Percentiles rank a stretch among this genome's conserved stretches.
Conservation (phyloP, 2,113 vertebrate species). For the Cygnus buccinator region DNA sequence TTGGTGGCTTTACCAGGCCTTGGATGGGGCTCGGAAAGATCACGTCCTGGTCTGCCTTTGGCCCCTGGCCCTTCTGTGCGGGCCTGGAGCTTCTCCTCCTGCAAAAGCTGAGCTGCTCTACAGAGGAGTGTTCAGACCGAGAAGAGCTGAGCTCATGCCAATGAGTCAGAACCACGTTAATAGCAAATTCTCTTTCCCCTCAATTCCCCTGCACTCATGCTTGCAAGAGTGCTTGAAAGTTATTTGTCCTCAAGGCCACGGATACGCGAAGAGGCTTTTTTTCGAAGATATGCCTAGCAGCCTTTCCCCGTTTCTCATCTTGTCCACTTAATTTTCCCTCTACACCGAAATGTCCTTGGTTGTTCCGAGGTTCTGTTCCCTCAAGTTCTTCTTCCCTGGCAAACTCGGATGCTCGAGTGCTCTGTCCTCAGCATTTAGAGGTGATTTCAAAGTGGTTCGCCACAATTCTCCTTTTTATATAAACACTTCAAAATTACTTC, state of each 20-base stretch:
- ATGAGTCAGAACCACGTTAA: not conserved
- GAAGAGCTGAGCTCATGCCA: not conserved
- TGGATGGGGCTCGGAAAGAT: not conserved
- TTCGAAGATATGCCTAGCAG: not conserved
- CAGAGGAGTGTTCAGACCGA: not conserved
- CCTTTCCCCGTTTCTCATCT: not conserved
- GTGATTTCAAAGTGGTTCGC: not conserved
- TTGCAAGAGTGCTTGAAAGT: slow-evolving; percentile 4
- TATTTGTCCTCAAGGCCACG: slow-evolving; percentile 19
- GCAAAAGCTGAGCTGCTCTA: not conserved
- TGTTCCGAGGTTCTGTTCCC: not conserved
- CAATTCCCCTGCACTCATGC: not conserved
- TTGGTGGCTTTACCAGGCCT: not conserved
- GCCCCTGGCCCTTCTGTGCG: not conserved
- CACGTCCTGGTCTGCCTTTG: not conserved
- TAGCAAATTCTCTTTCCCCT: not conserved
- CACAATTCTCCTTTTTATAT: not conserved
- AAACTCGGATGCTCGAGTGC: not conserved
- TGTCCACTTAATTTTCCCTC: not conserved
- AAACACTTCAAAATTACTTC: slow-evolving; percentile 40
- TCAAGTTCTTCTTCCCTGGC: slow-evolving; percentile 5
- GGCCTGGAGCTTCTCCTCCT: not conserved
- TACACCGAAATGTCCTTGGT: slow-evolving; percentile 2
- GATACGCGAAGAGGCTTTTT: not conserved
- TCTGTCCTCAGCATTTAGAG: not conserved